Evolutionary conservation across 1,140 invertebrate species (phyloP).

Genomic region (Triops longicaudatus): DNA sequence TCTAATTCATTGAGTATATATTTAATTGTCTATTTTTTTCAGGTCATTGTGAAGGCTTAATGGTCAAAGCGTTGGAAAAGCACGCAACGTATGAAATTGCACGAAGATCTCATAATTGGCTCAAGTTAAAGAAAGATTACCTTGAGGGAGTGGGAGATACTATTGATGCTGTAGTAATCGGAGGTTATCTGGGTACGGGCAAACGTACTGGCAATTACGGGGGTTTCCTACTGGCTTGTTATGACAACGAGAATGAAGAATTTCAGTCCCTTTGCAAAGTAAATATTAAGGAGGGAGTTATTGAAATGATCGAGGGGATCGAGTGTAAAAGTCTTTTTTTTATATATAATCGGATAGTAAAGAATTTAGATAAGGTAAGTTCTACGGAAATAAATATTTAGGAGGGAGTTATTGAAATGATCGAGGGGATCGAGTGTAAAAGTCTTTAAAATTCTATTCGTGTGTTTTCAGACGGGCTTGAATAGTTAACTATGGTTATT

Average conservation of each 20-base stretch:
- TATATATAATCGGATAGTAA: too few species aligned
- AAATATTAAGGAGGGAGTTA: constrained; percentile 30
- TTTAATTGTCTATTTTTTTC: constrained; percentile 29
- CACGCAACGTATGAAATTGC: constrained; percentile 97
- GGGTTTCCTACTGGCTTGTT: constrained; percentile 94
- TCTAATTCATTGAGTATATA: not conserved
- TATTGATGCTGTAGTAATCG: constrained; percentile 77
- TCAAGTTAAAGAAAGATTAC: constrained; percentile 98
- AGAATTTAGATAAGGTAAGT: too few species aligned
- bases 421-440: constrained; percentile 11
- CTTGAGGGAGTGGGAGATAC: constrained; percentile 90
- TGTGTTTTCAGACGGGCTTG: too few species aligned
- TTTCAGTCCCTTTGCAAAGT: constrained; percentile 90
- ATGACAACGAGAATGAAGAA: constrained; percentile 84
- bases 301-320: constrained; percentile 21
- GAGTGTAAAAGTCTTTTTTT: not conserved
- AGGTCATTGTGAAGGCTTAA: constrained; percentile 96
- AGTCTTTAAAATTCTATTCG: too few species aligned
- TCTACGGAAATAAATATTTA: constrained; percentile 53
- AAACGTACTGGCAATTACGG: constrained; percentile 91
- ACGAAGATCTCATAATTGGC: constrained; percentile 91
- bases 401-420: constrained; percentile 18
- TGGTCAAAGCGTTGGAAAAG: constrained; percentile 92
- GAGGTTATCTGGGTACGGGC: constrained; percentile 87
- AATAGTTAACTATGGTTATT: constrained; percentile 23